Base-by-base conservation (phyloP, 2,888 invertebrate genomes). In the Anthrax anthrax region DNA sequence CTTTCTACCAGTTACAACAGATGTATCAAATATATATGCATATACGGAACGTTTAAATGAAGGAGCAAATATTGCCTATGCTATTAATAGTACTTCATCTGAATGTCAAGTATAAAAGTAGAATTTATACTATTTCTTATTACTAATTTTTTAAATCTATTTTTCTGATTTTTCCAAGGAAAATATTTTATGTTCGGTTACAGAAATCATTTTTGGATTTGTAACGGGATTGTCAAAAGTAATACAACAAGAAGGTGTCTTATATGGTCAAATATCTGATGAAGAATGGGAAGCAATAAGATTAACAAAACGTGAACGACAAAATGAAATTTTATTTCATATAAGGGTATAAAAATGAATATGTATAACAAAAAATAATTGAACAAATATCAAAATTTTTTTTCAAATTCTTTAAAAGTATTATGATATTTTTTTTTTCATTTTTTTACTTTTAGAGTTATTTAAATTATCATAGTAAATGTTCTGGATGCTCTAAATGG, bases 201-300 rank as follows among this genome's bases (percentile, higher is more conserved):
- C 78, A 50, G 82, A 86, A 60, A 60, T 87, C 52, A 66, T 83
- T 50, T 69, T 70, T 52, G 77, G 78, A 0, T 76, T 88, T 57
- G 70, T 78, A 12, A 72, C 75, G n/a, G 79, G 83, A 0, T 59
- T 88, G 44, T 81, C 84, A 39, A 72, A 73, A 37, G 77, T 83
- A 0, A 73, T 83, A 2, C 68, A 74, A 39, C 81, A 80, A 37
- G 87, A 89, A 65, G 72, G 77, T 44, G 78, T 82, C 27, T 72
- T 83, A 37, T 81, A 82, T 6, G 75, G 78, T 2, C 80, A 81
- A 62, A 81, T 87, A 4, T 86, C 84, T 0, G 84, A 85, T 54
- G 88, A 88, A 61, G 87, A 89, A 68, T 89, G 87, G 82, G 85
- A 88, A 57, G 77, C 82, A 0, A 79, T 86, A 51, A 74, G 81